Evolutionary conservation across 1,140 invertebrate genomes (phyloP).

Genomic region (Paramacrobiotus metropolitanus): DNA sequence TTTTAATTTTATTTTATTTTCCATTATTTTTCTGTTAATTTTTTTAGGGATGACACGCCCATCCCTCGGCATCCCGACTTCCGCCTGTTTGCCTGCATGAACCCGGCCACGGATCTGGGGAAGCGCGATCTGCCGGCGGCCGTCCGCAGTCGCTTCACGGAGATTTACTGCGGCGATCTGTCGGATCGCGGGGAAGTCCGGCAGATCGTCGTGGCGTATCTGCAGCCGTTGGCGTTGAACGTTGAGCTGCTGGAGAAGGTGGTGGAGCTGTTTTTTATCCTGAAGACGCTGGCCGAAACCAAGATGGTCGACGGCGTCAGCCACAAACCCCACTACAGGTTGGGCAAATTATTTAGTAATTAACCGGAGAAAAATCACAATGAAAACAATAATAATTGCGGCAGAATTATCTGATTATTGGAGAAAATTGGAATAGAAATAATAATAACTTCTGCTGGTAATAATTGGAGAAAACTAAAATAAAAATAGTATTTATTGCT

Average conservation of each 20-base stretch:
- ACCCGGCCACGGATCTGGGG: conserved; percentile 96
- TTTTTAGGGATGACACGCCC: conserved; percentile 27
- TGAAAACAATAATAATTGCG: too few species aligned
- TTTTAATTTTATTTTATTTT: too few species aligned
- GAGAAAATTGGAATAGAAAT: too few species aligned
- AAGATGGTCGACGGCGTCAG: conserved; percentile 56
- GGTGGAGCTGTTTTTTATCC: conserved; percentile 59
- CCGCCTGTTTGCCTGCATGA: conserved; percentile 95
- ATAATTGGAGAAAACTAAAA: too few species aligned
- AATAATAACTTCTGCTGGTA: too few species aligned
- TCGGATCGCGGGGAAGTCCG: conserved; percentile 50
- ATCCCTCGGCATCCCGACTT: conserved; percentile 65
- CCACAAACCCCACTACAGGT: conserved; percentile 41
- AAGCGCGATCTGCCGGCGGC: conserved; percentile 83
- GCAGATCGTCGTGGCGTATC: conserved; percentile 57
- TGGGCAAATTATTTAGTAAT: too few species aligned
- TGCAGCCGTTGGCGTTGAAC: conserved; percentile 44
- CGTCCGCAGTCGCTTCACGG: conserved; percentile 80
- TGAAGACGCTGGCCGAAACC: conserved; percentile 40
- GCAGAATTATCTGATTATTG: too few species aligned
- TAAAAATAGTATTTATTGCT: too few species aligned
- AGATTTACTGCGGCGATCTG: conserved; percentile 83
- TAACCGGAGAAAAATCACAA: too few species aligned
- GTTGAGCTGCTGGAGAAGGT: conserved; percentile 38
- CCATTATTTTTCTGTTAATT: too few species aligned